Evolutionary conservation across 1,140 invertebrate genomes (phyloP).

Genomic region (Epicauta chinensis): DNA sequence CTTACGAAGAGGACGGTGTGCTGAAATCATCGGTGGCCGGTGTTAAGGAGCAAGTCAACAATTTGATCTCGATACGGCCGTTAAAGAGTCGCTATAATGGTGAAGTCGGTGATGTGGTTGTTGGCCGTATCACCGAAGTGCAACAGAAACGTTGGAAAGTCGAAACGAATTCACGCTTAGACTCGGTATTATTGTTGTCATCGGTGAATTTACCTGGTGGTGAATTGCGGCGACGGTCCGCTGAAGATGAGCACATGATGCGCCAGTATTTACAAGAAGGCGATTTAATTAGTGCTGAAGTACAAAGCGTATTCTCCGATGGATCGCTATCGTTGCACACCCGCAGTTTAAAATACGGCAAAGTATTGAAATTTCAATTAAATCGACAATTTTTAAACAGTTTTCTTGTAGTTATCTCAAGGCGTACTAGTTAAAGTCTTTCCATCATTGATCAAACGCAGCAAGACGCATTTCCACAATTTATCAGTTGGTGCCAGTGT

Average conservation of each 20-base stretch:
- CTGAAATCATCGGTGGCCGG: conserved; percentile 92
- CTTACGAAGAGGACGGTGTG: conserved; percentile 75
- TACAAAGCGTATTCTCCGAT: conserved; percentile 87
- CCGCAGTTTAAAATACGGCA: conserved; percentile 95
- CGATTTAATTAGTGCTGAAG: conserved; percentile 96
- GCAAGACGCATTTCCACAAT: conserved; percentile 96
- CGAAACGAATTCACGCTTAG: conserved; percentile 85
- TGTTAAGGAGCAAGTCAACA: conserved; percentile 89
- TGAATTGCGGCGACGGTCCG: conserved; percentile 86
- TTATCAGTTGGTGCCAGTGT: conserved; percentile 83
- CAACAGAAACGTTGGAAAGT: conserved; percentile 93
- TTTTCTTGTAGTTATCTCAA: conserved; percentile 57
- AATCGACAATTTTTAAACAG: not conserved
- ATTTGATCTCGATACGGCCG: conserved; percentile 85
- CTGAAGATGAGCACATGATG: conserved; percentile 98
- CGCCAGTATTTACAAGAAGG: conserved; percentile 90
- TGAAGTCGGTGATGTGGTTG: conserved; percentile 95
- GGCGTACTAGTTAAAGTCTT: conserved; percentile 89
- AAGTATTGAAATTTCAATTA: conserved; percentile 49
- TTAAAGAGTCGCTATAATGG: conserved; percentile 86
- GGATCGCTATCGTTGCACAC: conserved; percentile 91
- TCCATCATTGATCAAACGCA: conserved; percentile 85
- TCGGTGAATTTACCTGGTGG: conserved; percentile 96
- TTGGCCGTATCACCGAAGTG: conserved; percentile 89
- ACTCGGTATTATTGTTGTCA: conserved; percentile 82